These are phyloP conservation scores for Amniataba percoides DNA, from an alignment of 2,797 vertebrate genomes.

Conservation along the genomic window DNA sequence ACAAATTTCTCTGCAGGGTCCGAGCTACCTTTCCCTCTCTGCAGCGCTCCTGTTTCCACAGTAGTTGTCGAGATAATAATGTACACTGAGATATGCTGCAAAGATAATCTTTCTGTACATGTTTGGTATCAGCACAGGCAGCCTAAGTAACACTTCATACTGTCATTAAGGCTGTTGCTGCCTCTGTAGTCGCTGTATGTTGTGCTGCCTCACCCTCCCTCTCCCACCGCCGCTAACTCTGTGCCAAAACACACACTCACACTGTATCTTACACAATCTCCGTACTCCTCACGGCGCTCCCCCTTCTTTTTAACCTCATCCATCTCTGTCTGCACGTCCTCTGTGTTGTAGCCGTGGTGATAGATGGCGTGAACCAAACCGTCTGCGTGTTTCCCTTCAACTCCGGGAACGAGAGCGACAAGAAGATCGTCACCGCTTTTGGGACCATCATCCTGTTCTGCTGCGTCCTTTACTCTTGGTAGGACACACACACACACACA, in stretches of 20 bases:
- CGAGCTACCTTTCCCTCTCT: not conserved
- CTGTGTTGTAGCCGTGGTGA: constrained; percentile 69
- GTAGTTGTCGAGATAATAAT: constrained; percentile 10
- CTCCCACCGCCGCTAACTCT: not conserved
- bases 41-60: not conserved
- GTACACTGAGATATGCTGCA: not conserved
- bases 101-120: constrained; percentile 22
- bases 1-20: not conserved
- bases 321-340: constrained; percentile 44
- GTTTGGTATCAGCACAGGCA: constrained; percentile 13
- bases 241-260: constrained; percentile 45
- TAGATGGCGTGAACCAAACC: constrained; percentile 87
- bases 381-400: constrained; percentile 92
- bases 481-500: constrained; percentile 64
- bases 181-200: constrained; percentile 9
- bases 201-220: not conserved
- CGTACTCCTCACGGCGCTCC: constrained; percentile 13
- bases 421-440: constrained; percentile 89
- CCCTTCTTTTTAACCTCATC: constrained; percentile 32
- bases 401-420: constrained; percentile 88
- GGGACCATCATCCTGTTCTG: constrained; percentile 90
- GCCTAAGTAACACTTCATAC: not conserved
- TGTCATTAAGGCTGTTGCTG: constrained; percentile 10
- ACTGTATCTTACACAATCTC: constrained; percentile 25
- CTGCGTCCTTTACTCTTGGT: constrained; percentile 98